Evolutionary conservation across 2,113 vertebrate species (phyloP).

Genomic region (Typhlomys cinereus): DNA sequence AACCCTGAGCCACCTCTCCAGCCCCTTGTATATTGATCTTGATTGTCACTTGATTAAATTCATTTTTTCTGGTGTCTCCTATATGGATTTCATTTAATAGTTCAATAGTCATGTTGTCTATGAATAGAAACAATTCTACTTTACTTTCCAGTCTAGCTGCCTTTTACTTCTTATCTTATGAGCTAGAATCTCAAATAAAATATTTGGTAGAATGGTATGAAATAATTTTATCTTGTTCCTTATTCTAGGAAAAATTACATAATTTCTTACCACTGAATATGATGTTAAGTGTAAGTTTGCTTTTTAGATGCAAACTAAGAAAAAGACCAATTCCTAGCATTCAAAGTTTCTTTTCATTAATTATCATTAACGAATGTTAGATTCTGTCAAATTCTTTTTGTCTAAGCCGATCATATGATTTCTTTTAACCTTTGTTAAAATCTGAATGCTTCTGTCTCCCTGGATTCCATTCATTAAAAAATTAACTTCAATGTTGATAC

Average conservation of each 20-base stretch:
- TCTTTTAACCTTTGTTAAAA: background rate
- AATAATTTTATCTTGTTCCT: background rate
- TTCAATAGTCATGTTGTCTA: background rate
- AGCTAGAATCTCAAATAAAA: background rate
- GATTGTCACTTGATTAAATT: background rate
- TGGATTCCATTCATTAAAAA: background rate
- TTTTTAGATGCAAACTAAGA: background rate
- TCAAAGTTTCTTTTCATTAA: background rate
- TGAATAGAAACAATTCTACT: background rate
- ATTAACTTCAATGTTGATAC: background rate
- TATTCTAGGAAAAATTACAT: background rate
- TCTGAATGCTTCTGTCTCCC: background rate
- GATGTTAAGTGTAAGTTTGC: background rate
- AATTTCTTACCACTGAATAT: background rate
- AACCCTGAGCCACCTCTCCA: too few relatives aligned
- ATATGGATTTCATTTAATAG: background rate
- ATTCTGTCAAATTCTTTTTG: background rate
- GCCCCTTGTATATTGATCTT: background rate
- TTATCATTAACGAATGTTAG: background rate
- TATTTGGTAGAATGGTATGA: background rate
- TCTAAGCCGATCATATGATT: background rate
- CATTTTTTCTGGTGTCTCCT: background rate
- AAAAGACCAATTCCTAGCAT: background rate
- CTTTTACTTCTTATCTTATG: background rate
- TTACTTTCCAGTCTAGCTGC: background rate